Percentiles rank a stretch among this genome's conserved stretches.
phyloP scores from a whole-genome alignment of 2,113 vertebrate species.

The Pipra filicauda region DNA sequence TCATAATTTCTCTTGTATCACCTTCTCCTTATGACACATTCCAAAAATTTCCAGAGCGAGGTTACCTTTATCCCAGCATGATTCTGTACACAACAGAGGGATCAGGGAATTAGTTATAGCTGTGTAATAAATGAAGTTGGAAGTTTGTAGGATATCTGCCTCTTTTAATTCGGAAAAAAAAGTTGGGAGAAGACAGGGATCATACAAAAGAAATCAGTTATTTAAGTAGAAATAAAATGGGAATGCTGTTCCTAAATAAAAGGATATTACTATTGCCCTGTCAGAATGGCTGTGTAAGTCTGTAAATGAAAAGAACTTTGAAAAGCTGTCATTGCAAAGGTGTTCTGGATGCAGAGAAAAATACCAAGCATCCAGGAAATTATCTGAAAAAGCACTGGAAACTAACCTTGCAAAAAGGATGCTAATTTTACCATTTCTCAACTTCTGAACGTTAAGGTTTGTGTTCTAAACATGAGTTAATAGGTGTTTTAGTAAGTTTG shows the following conservation, averaged over 20 bases:
- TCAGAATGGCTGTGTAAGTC: background rate
- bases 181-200: background rate
- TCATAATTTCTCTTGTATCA: background rate
- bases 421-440: background rate
- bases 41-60: background rate
- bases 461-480: background rate
- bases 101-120: background rate
- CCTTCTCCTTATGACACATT: background rate
- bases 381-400: background rate
- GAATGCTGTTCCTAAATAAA: background rate
- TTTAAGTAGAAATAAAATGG: background rate
- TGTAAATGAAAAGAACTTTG: background rate
- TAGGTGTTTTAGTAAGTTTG: background rate
- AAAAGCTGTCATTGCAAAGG: background rate
- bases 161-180: background rate
- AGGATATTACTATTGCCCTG: background rate
- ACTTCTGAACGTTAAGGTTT: background rate
- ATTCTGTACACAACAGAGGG: background rate
- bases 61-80: background rate
- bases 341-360: background rate
- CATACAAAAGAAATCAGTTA: background rate
- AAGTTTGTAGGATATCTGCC: background rate
- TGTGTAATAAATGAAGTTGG: background rate
- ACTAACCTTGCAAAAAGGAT: background rate
- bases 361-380: background rate